Base-by-base conservation (phyloP, 2,113 vertebrate genomes). In the Scolopax mira region DNA sequence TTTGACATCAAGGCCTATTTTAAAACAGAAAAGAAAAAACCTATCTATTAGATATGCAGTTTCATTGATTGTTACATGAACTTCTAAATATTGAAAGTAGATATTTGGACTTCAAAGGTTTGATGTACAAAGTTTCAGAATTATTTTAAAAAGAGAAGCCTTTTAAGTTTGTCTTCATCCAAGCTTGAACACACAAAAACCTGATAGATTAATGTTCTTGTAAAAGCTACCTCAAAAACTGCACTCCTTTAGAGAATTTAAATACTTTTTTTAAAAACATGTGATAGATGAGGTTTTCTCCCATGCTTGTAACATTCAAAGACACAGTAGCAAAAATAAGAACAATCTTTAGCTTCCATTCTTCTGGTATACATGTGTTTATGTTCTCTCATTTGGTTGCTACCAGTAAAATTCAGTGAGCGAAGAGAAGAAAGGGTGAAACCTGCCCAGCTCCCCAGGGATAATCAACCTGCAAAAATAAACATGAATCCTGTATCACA, bases 1-100 rank as follows among this genome's bases (percentile, higher is more conserved):
- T 98, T 99, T 99, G 96, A 99, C 98, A 98, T 99, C 99, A 96
- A 99, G 99, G 97, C 99, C 99, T 99, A 91, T 89, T 62, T 94
- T 88, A 85, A 96, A 75, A 94, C 1, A 90, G 11, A 62, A 88
- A 73, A 82, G 37, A 51, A 82, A 80, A 90, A 16, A 11, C 10
- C 11, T 42, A 79, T 65, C 16, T 46, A 58, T 96, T 49, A 93
- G 35, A 71, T 5, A 19, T 0, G 7, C 52, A 61, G 35, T 49
- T 80, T 86, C 31, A 24, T 46, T 52, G 73, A n/a, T 6, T 74
- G 58, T 30, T 79, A 57, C 18, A 71, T 6, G 7, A 49, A 54
- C 23, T 62, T 71, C 44, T 49, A 67, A 37, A 82, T 15, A 80
- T 5, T 49, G 41, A 62, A 79, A 65, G n/a, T 18, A 90, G 41